Percentiles rank a stretch among this genome's conserved stretches.
Conservation (phyloP, 2,113 vertebrate species). For the Thymallus thymallus region DNA sequence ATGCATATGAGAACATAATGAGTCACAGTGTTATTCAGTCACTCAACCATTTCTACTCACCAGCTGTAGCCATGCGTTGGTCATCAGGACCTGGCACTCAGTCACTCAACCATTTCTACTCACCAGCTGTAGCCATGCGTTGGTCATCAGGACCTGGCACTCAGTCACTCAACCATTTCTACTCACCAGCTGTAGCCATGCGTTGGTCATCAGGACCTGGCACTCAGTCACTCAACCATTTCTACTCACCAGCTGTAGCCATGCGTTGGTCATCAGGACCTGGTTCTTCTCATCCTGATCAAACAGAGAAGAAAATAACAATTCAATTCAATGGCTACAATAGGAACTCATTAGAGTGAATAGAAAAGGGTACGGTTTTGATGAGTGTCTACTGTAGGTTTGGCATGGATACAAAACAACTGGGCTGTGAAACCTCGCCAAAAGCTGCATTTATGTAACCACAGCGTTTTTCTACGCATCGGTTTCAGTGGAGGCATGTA, state of each 20-base stretch:
- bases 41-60: slow-evolving; percentile 66
- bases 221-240: background rate
- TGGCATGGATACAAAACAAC: background rate
- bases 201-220: slow-evolving; percentile 85
- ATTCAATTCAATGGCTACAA: background rate
- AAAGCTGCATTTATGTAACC: too few relatives aligned
- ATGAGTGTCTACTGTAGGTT: too few relatives aligned
- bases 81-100: too few relatives aligned
- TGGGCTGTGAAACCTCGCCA: background rate
- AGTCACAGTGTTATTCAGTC: too few relatives aligned
- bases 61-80: slow-evolving; percentile 85
- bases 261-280: slow-evolving; percentile 83
- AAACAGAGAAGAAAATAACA: background rate
- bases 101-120: slow-evolving; percentile 51
- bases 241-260: slow-evolving; percentile 84
- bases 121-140: slow-evolving; percentile 85
- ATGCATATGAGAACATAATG: too few relatives aligned
- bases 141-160: too few relatives aligned
- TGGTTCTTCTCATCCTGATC: slow-evolving; percentile 85
- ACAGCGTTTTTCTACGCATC: background rate
- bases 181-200: slow-evolving; percentile 86
- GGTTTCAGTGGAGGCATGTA: background rate
- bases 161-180: background rate
- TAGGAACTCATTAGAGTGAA: too few relatives aligned
- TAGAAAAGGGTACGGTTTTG: too few relatives aligned